Percentiles rank a stretch among this genome's conserved stretches.
Evolutionary conservation across 2,888 invertebrate species (phyloP).

Genomic region (Coelopa pilipes): DNA sequence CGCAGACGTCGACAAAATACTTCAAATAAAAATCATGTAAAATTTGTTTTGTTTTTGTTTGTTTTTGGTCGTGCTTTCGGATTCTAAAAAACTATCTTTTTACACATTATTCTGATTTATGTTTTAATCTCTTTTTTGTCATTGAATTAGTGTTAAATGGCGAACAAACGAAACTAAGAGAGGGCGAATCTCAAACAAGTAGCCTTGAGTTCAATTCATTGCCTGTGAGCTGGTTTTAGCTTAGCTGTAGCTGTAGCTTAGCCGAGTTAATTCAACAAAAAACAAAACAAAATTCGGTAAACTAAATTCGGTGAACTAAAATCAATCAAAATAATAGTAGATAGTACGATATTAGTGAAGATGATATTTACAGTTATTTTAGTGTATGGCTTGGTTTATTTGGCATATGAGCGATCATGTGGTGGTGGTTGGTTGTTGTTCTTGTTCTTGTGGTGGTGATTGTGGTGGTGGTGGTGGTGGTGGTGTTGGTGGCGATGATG

Average conservation of each 20-base stretch:
- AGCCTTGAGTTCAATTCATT: background rate
- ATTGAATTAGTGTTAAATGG: conserved; percentile 16
- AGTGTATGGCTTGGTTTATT: conserved; percentile 51
- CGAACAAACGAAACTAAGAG: conserved; percentile 3
- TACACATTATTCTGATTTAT: conserved; percentile 16
- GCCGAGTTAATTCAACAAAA: conserved; percentile 15
- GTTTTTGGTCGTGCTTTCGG: conserved; percentile 19
- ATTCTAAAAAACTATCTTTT: too few species aligned
- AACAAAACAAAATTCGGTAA: conserved; percentile 25
- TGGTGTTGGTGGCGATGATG: conserved; percentile 29
- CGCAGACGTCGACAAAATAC: background rate
- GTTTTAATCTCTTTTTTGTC: conserved; percentile 28
- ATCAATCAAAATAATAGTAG: background rate
- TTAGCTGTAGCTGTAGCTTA: conserved; percentile 4
- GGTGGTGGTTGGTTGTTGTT: conserved; percentile 40
- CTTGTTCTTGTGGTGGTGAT: conserved; percentile 33
- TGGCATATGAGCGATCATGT: background rate
- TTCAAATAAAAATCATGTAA: conserved; percentile 41
- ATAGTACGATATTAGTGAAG: conserved; percentile 27
- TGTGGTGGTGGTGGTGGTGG: conserved; percentile 42
- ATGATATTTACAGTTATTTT: conserved; percentile 61
- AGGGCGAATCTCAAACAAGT: conserved; percentile 14
- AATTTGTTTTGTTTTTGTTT: conserved; percentile 46
- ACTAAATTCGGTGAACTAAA: background rate
- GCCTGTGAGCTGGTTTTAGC: background rate